Evolutionary conservation across 2,797 vertebrate genomes (phyloP), one percentile per base, ranked within the genome.

Genomic region (Adelosebastes latens): DNA sequence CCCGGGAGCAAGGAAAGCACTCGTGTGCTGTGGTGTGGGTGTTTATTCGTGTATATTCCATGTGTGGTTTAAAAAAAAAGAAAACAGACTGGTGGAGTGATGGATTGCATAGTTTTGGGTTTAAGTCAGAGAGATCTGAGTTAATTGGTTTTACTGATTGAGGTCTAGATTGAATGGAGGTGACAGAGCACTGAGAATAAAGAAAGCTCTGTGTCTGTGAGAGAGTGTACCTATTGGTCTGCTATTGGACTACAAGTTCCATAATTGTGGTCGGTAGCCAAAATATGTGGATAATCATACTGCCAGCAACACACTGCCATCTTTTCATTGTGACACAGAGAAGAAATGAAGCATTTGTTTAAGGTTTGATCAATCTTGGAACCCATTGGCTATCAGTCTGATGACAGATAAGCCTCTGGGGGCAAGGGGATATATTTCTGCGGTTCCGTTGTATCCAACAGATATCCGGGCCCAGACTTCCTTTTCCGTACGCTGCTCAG

Each of bases 81-180:
- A 69, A 14, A 25, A 4, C 24, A 52, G 13, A 52, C 10, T 18
- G 75, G 29, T 13, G 52, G 25, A 18, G 59, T 69, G 65, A 82
- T 53, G 64, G 70, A 74, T 78, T 11, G 34, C 68, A 34, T 56
- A 53, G 39, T 53, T 72, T 55, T 2, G 4, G 1, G 46, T 68
- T 66, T 72, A 3, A 56, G 68, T 55, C 46, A 39, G 66, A 31
- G 24, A 46, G 74, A 62, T 34, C 55, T 67, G 67, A 67, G 63
- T 61, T 69, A 22, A 79, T 70, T 65, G 25, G 11, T 75, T 78
- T 64, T 42, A 64, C 81, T 78, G 75, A 82, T 62, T 62, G 74
- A 77, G 73, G 63, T 67, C 73, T 66, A 60, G 29, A 29, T 53
- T 72, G 32, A 82, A 68, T 56, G 10, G 36, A 59, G 52, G 36